phyloP scores from a whole-genome alignment of 1,140 invertebrate genomes.

The Leguminivora glycinivorella region DNA sequence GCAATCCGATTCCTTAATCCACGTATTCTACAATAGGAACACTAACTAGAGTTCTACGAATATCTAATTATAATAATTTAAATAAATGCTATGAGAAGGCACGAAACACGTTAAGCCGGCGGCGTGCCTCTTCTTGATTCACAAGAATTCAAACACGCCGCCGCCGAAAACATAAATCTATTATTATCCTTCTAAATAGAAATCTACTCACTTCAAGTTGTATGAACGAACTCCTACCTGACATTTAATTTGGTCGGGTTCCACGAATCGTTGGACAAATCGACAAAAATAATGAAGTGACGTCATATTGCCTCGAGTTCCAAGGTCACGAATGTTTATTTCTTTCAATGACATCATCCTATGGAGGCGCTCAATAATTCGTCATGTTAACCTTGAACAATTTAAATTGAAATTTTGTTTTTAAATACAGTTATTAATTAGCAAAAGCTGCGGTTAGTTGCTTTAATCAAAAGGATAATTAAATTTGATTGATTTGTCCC shows the following conservation, averaged over 20 bases:
- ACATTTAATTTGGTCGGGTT: slow-evolving; percentile 39
- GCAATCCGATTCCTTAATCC: background rate
- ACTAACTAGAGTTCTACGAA: background rate
- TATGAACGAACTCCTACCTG: background rate
- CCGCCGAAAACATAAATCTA: slow-evolving; percentile 36
- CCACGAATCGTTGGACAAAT: slow-evolving; percentile 41
- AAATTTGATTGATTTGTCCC: background rate
- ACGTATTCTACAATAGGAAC: background rate
- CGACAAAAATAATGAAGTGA: slow-evolving; percentile 63
- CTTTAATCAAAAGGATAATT: background rate
- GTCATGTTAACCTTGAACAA: background rate
- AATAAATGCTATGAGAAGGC: background rate
- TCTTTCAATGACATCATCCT: slow-evolving; percentile 57
- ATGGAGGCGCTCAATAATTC: slow-evolving; percentile 2
- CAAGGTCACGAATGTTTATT: slow-evolving; percentile 56
- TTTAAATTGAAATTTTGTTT: background rate
- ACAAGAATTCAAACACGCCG: slow-evolving; percentile 18
- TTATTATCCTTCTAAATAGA: slow-evolving; percentile 33
- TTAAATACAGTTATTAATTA: background rate
- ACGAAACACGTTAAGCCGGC: background rate
- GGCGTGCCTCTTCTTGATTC: background rate
- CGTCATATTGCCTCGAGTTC: slow-evolving; percentile 52
- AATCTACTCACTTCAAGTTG: slow-evolving; percentile 3
- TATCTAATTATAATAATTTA: background rate
- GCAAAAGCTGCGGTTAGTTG: background rate